phyloP scores from a whole-genome alignment of 2,797 vertebrate species.

The Karalla daura region DNA sequence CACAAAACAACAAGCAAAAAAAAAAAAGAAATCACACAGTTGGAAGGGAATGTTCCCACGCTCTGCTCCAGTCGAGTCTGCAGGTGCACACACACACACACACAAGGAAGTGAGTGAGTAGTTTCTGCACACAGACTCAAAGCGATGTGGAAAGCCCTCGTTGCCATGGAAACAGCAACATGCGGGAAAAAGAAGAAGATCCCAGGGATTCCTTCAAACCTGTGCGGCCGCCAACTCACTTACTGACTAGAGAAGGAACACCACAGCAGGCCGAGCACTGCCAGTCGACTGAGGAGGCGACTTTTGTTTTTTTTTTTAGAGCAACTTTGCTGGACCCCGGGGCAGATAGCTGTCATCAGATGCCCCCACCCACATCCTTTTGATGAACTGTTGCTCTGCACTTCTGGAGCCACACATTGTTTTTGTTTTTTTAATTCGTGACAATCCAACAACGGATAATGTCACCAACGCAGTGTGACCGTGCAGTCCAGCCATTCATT shows the following conservation, averaged over 20 bases:
- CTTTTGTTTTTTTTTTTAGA: too few species aligned
- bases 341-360: too few species aligned
- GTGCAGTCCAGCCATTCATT: too few species aligned
- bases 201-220: slow-evolving; percentile 75
- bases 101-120: slow-evolving; percentile 35
- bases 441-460: background rate
- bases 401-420: background rate
- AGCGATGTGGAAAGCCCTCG: slow-evolving; percentile 62
- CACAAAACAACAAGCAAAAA: background rate
- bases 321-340: too few species aligned
- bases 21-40: background rate
- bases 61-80: background rate
- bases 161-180: slow-evolving; percentile 77
- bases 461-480: background rate
- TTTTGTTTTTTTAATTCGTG: background rate
- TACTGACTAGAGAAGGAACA: slow-evolving; percentile 16
- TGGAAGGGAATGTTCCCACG: slow-evolving; percentile 33
- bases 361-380: too few species aligned
- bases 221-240: slow-evolving; percentile 41
- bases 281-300: too few species aligned
- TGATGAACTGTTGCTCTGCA: background rate
- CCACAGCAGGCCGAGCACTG: slow-evolving; percentile 22
- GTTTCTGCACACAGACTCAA: slow-evolving; percentile 47
- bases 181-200: slow-evolving; percentile 66
- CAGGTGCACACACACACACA: background rate